Base-by-base conservation (phyloP, 2,888 invertebrate genomes). In the Xylophagus ater region DNA sequence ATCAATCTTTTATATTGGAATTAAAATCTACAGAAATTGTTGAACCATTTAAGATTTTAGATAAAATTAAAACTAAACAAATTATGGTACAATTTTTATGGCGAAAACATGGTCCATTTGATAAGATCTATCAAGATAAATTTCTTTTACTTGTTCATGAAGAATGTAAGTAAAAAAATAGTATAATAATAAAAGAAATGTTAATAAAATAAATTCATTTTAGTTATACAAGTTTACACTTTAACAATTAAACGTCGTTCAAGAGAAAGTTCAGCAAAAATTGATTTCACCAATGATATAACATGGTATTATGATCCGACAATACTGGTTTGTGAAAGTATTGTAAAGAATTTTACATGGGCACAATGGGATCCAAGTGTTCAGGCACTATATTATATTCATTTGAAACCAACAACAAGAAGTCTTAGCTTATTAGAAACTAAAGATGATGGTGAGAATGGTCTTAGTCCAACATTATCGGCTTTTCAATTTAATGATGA, bases 401-500 rank as follows among this genome's bases (percentile, higher is more conserved):
- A 87, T 58, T 76, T 82, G 52, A 76, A 81, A 36, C 76, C 76
- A 52, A 74, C 80, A 17, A 69, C 76, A 3, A 74, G 76, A 48
- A 78, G 78, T 54, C 51, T 60, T 1, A 73, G 80, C 47, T 74
- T 74, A 29, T 67, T 73, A 41, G 73, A 71, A 10, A n/a, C n/a
- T n/a, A 74, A 81, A 34, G 78, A 79, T 51, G 74, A 71, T 26
- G 72, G 73, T 44, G 74, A 74, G 23, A 65, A 67, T 49, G 72
- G 73, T 49, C 63, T 73, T 37, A 78, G 77, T 32, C 83, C 86
- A 5, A 81, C 80, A 1, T 65, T 89, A 7, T 85, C 87, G 6
- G 86, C 86, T 10, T 69, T 87, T 40, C 88, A 88, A 60, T 88
- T 88, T 58, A 86, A 88, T 54, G 83, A 85, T 29, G 83, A 85